phyloP scores from a whole-genome alignment of 2,888 invertebrate species.

The Cynaeus angustus region DNA sequence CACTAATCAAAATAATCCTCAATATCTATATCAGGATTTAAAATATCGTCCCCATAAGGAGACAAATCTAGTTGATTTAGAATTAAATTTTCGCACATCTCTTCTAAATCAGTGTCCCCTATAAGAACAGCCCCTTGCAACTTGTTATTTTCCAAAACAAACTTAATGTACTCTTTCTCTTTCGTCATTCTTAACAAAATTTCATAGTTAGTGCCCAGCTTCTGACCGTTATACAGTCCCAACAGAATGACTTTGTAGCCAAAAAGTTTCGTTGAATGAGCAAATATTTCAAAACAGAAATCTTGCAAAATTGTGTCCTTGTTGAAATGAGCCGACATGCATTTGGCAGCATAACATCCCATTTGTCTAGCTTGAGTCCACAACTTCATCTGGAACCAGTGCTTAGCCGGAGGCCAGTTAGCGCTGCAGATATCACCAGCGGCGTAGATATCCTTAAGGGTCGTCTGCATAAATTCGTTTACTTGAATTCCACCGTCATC shows the following conservation, averaged over 20 bases:
- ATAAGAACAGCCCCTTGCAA: constrained; percentile 96
- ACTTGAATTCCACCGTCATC: constrained; percentile 90
- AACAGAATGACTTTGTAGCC: constrained; percentile 93
- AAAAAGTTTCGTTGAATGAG: constrained; percentile 96
- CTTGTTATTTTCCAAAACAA: constrained; percentile 87
- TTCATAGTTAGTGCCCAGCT: constrained; percentile 86
- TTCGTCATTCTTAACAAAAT: constrained; percentile 89
- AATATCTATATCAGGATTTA: constrained; percentile 97
- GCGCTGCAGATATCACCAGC: constrained; percentile 96
- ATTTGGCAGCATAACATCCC: constrained; percentile 95
- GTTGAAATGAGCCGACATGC: constrained; percentile 82
- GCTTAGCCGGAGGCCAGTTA: constrained; percentile 83
- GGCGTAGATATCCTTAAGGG: constrained; percentile 86
- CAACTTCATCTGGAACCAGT: constrained; percentile 96
- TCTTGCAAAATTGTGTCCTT: constrained; percentile 85
- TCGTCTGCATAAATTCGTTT: constrained; percentile 89
- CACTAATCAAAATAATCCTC: constrained; percentile 98
- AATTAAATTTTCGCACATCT: constrained; percentile 98
- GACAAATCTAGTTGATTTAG: constrained; percentile 94
- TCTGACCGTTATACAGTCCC: constrained; percentile 95
- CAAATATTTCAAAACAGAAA: constrained; percentile 98
- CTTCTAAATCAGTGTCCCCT: constrained; percentile 97
- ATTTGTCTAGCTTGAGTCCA: constrained; percentile 99
- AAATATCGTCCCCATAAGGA: constrained; percentile 90
- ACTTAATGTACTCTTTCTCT: constrained; percentile 88